A percentile compares a stretch with the other conserved stretches of the same genome.
These are phyloP conservation scores for Catocala fraxini DNA, from an alignment of 2,888 invertebrate genomes.

Conservation along the genomic window DNA sequence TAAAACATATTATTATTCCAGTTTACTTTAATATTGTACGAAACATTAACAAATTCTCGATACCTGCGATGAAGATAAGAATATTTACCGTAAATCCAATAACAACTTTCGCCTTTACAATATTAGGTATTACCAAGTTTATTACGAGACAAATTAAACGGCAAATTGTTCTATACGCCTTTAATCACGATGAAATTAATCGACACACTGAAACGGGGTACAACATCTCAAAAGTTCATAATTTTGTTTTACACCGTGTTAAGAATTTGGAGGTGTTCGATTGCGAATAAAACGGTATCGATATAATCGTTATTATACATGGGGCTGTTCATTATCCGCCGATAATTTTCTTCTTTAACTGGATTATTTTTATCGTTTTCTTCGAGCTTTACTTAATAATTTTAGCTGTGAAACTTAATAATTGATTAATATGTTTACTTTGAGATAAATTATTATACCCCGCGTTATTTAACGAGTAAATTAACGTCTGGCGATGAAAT, in stretches of 20 bases:
- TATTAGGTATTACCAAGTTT: constrained; percentile 5
- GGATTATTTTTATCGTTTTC: constrained; percentile 4
- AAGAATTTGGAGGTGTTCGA: constrained; percentile 19
- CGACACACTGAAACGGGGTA: constrained; percentile 3
- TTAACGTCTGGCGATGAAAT: too few species aligned
- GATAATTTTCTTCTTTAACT: constrained; percentile 14
- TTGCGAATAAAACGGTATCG: constrained; percentile 31
- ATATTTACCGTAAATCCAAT: background rate
- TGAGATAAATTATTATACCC: too few species aligned
- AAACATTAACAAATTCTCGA: too few species aligned
- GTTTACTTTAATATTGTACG: too few species aligned
- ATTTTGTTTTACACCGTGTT: constrained; percentile 29
- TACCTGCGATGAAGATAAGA: too few species aligned
- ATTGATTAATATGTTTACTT: background rate
- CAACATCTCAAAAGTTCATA: constrained; percentile 39
- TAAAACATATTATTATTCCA: too few species aligned
- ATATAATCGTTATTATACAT: constrained; percentile 25
- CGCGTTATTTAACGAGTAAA: too few species aligned
- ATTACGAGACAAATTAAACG: constrained; percentile 9
- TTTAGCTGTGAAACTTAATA: constrained; percentile 6
- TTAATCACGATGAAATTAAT: constrained; percentile 16
- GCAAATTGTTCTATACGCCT: constrained; percentile 7
- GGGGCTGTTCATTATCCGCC: constrained; percentile 19
- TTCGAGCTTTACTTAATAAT: background rate
- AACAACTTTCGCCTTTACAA: constrained; percentile 3